Percentiles rank a stretch among this genome's conserved stretches.
These are phyloP conservation scores for Paramisgurnus dabryanus DNA, from an alignment of 2,113 vertebrate genomes.

Conservation along the genomic window DNA sequence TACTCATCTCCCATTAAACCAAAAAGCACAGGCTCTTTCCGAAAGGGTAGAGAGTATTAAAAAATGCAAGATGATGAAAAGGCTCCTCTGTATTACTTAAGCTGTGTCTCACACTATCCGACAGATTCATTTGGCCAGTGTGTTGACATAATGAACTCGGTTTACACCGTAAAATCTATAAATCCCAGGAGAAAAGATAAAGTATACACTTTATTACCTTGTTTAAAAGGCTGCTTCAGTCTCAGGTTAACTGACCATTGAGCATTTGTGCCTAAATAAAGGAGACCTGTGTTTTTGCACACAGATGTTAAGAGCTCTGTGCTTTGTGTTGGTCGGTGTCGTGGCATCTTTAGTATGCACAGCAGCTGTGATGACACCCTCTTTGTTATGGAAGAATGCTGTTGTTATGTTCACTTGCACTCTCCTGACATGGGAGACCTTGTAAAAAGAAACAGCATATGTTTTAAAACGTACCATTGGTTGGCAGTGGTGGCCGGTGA, in stretches of 20 bases:
- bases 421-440: slow-evolving; percentile 44
- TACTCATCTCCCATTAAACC: not conserved
- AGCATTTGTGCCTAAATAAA: not conserved
- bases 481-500: not conserved
- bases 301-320: slow-evolving; percentile 11
- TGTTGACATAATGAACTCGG: not conserved
- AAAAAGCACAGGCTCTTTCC: not conserved
- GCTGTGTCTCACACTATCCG: too few relatives aligned
- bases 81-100: too few relatives aligned
- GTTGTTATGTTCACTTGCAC: slow-evolving; percentile 52
- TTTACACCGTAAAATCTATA: not conserved
- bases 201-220: not conserved
- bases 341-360: slow-evolving; percentile 44
- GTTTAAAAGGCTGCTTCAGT: not conserved
- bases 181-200: not conserved
- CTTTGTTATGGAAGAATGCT: slow-evolving; percentile 54
- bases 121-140: not conserved
- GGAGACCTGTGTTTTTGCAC: not conserved
- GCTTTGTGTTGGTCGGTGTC: slow-evolving; percentile 44
- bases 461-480: slow-evolving; percentile 17
- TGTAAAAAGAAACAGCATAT: slow-evolving; percentile 33
- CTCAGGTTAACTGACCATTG: not conserved
- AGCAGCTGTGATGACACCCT: slow-evolving; percentile 55
- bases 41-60: not conserved
- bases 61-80: not conserved